Base-by-base conservation (phyloP, 2,797 vertebrate species). In the Danionella dracula region DNA sequence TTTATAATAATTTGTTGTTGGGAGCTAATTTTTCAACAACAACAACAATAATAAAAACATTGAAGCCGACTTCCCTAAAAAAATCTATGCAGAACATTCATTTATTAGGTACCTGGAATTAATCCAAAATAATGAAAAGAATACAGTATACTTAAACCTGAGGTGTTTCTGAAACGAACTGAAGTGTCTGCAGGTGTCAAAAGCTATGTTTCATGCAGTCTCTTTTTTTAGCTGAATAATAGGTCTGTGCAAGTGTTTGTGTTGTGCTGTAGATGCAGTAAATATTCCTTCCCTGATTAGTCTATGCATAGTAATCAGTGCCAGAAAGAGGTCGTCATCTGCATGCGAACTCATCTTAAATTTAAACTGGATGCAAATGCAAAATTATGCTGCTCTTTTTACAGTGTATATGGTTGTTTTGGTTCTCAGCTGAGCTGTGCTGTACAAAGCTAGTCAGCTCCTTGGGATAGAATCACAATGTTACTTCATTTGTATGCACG, bases 341-440 rank as follows among this genome's bases (percentile, higher is more conserved):
- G 74, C 72, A 76, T 79, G 77, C 70, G 70, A 78, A 75, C 75
- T 79, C 64, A 71, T 68, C 74, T 76, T 74, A 74, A 70, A 79
- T 79, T 79, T 79, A 44, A 38, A 38, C 63, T 51, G 53, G 49
- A 75, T 66, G 66, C 58, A 70, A 70, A 72, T 72, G 66, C 54
- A 55, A 60, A n/a, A 60, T 76, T 27, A 40, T 61, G 71, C 72
- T 68, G 74, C 74, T 75, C 60, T 63, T n/a, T 73, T 66, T 8
- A 51, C 23, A 46, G 46, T 66, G 53, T 23, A 54, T 38, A 53
- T 70, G 69, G 65, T 70, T 70, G 44, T 76, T 72, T 78, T 46
- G 49, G 40, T 57, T 57, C 23, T 53, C 9, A 34, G 48, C 35
- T 16, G 7, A n/a, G 29, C 27, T n/a, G 15, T 44, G 49, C 35